A percentile compares a stretch with the other conserved stretches of the same genome.
Evolutionary conservation across 2,797 vertebrate genomes (phyloP).

Genomic region (Hippopotamyrus pictus): DNA sequence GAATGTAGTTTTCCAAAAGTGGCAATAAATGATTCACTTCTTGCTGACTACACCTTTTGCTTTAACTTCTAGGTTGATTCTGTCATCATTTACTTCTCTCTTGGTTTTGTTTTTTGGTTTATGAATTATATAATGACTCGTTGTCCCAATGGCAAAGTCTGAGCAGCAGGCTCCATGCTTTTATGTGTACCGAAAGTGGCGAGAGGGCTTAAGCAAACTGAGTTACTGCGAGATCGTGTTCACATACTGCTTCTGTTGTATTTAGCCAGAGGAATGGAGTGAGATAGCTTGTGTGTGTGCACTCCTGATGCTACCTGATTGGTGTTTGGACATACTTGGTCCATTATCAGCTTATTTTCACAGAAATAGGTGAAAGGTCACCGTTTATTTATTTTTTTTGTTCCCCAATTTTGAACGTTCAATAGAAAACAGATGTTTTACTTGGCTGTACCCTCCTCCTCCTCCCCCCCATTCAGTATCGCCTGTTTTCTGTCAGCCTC

Average conservation of each 20-base stretch:
- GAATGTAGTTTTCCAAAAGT: constrained; percentile 45
- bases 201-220: not conserved
- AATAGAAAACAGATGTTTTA: constrained; percentile 65
- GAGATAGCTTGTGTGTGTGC: constrained; percentile 19
- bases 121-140: not conserved
- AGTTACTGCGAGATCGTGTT: not conserved
- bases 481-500: constrained; percentile 37
- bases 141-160: not conserved
- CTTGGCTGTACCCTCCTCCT: constrained; percentile 43
- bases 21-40: constrained; percentile 46
- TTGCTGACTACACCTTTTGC: constrained; percentile 25
- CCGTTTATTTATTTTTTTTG: constrained; percentile 52
- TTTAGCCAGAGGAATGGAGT: not conserved
- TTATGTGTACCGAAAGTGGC: not conserved
- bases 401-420: constrained; percentile 47
- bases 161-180: not conserved
- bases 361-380: constrained; percentile 72
- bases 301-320: constrained; percentile 19
- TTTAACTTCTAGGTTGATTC: constrained; percentile 25
- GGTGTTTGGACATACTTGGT: constrained; percentile 16
- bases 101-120: not conserved
- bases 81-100: not conserved
- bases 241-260: not conserved
- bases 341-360: constrained; percentile 40
- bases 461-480: constrained; percentile 46